Evolutionary conservation across 2,797 vertebrate genomes (phyloP), one percentile per base, ranked within the genome.

Genomic region (Triplophysa bombifrons): DNA sequence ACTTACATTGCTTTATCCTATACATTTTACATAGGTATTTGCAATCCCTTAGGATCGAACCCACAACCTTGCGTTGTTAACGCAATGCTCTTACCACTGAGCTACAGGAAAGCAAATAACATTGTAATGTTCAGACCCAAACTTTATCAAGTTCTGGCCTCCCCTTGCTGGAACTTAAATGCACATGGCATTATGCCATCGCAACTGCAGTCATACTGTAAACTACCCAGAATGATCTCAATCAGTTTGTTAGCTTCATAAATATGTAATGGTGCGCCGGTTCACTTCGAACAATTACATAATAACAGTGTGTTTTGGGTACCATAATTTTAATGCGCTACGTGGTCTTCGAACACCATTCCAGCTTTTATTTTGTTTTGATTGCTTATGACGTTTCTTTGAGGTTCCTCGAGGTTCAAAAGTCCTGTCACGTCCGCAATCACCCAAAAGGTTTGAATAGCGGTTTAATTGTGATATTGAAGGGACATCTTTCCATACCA

Each of bases 91-190:
- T n/a, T n/a, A n/a, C n/a, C n/a, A n/a, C n/a, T n/a, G n/a, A n/a
- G n/a, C n/a, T n/a, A n/a, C n/a, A n/a, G n/a, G n/a, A n/a, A n/a
- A n/a, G n/a, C n/a, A 63, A 81, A 84, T 72, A 72, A 83, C 78
- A 71, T 64, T 38, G 17, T 84, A 72, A 83, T 80, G 74, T 83
- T 80, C 70, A 53, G 65, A 78, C 61, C 19, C 27, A 73, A 61
- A 63, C 48, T 69, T 72, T 76, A 84, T 64, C 55, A 70, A 60
- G 56, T 64, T 55, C 50, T 82, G 70, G 72, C 53, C 65, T 69
- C 67, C 41, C 30, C 19, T 44, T 51, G 19, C 20, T 74, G 65
- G 70, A 56, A 27, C 55, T 50, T 3, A 58, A 55, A 69, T 44
- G 66, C 55, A 69, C 19, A 48, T 77, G 67, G 66, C 55, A 50